Evolutionary conservation across 2,888 invertebrate genomes (phyloP).

Genomic region (Cremastinae sp.): DNA sequence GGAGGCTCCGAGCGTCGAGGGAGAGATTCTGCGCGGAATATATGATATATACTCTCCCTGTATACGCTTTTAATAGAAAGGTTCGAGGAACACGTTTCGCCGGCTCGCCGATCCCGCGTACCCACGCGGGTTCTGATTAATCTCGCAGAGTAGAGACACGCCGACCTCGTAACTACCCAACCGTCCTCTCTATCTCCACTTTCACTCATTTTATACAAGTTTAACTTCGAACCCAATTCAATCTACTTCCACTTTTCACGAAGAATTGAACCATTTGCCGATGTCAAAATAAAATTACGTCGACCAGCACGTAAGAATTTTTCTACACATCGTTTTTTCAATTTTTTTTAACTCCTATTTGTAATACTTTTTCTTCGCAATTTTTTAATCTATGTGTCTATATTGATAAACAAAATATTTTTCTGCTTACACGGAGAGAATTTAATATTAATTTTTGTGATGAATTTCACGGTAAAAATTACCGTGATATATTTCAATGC

Average conservation of each 20-base stretch:
- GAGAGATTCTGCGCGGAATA: conserved; percentile 32
- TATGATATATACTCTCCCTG: conserved; percentile 51
- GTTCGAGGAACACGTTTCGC: conserved; percentile 31
- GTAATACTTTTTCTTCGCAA: too few species aligned
- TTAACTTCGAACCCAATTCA: conserved; percentile 50
- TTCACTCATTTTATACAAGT: conserved; percentile 35
- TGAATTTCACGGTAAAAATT: too few species aligned
- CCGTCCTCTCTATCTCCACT: conserved; percentile 22
- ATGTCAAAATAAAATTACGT: not conserved
- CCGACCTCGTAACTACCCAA: conserved; percentile 30
- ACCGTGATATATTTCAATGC: too few species aligned
- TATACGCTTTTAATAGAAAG: conserved; percentile 2
- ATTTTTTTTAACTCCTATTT: too few species aligned
- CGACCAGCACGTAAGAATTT: not conserved
- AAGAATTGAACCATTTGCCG: conserved; percentile 44
- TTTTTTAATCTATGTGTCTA: too few species aligned
- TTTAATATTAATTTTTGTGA: too few species aligned
- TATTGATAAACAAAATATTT: too few species aligned
- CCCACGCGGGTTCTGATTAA: conserved; percentile 68
- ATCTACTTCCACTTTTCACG: conserved; percentile 31
- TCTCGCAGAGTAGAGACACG: conserved; percentile 64
- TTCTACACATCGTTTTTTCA: not conserved
- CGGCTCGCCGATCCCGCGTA: conserved; percentile 59
- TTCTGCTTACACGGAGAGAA: too few species aligned
- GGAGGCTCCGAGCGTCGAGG: conserved; percentile 55